Evolutionary conservation across 2,888 invertebrate genomes (phyloP), one percentile per base, ranked within the genome.

Genomic region (Kryphioiulus occultus): DNA sequence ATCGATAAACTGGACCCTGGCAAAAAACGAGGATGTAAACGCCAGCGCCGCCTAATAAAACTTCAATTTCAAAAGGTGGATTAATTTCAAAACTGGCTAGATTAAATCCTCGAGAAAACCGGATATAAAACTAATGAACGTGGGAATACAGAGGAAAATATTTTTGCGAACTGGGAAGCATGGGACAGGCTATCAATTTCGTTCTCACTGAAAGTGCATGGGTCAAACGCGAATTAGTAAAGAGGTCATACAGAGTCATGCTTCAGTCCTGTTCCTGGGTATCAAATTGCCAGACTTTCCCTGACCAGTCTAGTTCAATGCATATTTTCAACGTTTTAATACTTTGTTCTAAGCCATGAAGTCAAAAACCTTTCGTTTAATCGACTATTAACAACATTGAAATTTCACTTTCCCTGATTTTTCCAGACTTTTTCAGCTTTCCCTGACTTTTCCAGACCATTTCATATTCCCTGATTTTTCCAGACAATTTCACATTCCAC

Each of bases 31-130:
- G 26, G 78, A 26, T 78, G 78, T 78, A 78, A 78, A 30, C 26
- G 78, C 78, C 26, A 10, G 78, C 30, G 1, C 30, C 0, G 78
- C 12, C 78, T 78, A 78, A 78, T 78, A 78, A 78, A 78, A 78
- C 30, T 78, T 78, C 78, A 30, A 78, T 78, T 78, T 30, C 78
- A 78, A 78, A 78, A 78, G 78, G 78, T 78, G 78, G 78, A 78
- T 78, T 78, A 78, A 78, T 78, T 78, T 78, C 78, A 30, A 30
- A 78, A 78, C 78, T 30, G 30, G 78, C 30, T 78, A 78, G 78
- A 78, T 78, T 78, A 30, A 78, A 78, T 30, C 30, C 78, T 30
- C 12, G 22, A 12, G 78, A 78, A 78, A 78, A 78, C 78, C 78
- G 78, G 78, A 78, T 78, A 78, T 78, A 26, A 78, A 78, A 22